These are phyloP conservation scores for Stegodyphus mimosarum DNA, from an alignment of 1,140 invertebrate species.

Conservation along the genomic window DNA sequence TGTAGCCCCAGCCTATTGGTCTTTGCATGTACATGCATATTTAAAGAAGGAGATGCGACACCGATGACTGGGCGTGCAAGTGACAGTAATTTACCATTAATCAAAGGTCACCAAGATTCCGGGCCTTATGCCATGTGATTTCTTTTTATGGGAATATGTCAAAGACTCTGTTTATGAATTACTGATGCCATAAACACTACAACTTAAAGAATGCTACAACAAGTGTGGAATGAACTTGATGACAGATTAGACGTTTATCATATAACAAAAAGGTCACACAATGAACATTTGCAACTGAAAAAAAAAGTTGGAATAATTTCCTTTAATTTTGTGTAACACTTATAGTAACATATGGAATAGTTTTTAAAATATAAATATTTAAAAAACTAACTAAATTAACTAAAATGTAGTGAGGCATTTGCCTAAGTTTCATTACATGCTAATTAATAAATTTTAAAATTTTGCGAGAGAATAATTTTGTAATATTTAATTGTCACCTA, in stretches of 20 bases:
- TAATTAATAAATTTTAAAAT: too few relatives aligned
- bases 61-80: background rate
- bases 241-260: background rate
- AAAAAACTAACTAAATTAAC: background rate
- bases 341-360: background rate
- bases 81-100: background rate
- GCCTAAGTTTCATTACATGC: too few relatives aligned
- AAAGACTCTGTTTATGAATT: conserved; percentile 1
- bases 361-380: conserved; percentile 8
- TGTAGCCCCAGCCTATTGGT: background rate
- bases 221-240: background rate
- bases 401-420: too few relatives aligned
- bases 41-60: background rate
- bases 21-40: background rate
- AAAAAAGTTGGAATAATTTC: background rate
- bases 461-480: too few relatives aligned
- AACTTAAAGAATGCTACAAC: background rate
- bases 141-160: background rate
- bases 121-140: background rate
- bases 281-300: background rate
- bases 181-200: background rate
- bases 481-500: too few relatives aligned
- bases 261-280: background rate
- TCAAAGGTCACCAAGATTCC: background rate
- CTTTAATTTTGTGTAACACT: background rate